Base-by-base conservation (phyloP, 2,888 invertebrate species). In the Vesta saturnalis region DNA sequence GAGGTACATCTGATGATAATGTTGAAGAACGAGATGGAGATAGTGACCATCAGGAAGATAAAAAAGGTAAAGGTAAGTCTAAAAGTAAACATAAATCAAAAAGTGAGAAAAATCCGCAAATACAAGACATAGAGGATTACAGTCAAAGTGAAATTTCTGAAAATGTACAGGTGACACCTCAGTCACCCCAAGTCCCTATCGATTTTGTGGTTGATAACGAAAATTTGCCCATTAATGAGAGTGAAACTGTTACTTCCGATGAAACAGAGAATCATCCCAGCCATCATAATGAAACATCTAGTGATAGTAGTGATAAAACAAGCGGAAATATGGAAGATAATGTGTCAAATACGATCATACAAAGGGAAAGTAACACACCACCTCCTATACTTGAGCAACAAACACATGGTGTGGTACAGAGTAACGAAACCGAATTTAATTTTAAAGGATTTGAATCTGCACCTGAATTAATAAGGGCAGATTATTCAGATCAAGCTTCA, bases 41-140 rank as follows among this genome's bases (percentile, higher is more conserved):
- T 55, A 72, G 74, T 67, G 81, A 80, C 74, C 81, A 80, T 68
- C 77, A 74, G 73, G 82, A 81, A 75, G 78, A 77, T 71, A 77
- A 78, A 67, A 77, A 76, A 74, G 78, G 76, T 77, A 83, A 84
- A 84, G 84, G 84, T 84, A 84, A 84, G 84, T 84, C 82, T 81
- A 83, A 82, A 82, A 81, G 79, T 82, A 82, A 82, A 82, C 77
- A 77, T 82, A 82, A 81, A 74, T 79, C 81, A 81, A 80, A 83
- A 78, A 77, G 77, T 74, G 80, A 81, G 75, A 77, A 79, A 76
- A 74, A 77, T 74, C 75, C 77, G 75, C 74, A 74, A 75, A 74
- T 76, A 75, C 77, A 75, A 76, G 78, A 80, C 72, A 73, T 74
- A 74, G 79, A 82, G 77, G 80, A 77, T 77, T 77, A 81, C 80